Conservation (phyloP, 37 sponge, comb jelly and placozoan genomes). For the Ianthella basta region DNA sequence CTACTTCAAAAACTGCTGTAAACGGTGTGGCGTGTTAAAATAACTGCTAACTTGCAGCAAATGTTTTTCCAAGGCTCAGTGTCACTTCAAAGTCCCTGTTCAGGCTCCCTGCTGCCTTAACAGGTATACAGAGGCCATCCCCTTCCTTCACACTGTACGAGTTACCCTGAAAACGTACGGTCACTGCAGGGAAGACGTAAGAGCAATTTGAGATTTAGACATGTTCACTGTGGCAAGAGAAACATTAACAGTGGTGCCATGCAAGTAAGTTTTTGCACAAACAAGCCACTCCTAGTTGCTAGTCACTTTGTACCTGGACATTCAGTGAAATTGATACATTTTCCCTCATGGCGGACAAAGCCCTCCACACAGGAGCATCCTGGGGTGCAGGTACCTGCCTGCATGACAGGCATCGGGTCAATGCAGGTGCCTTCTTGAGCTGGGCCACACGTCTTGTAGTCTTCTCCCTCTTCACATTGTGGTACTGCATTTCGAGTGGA, state of each 20-base stretch:
- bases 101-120: not conserved
- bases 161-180: not conserved
- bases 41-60: not conserved
- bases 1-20: not conserved
- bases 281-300: too few relatives aligned
- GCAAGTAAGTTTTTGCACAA: too few relatives aligned
- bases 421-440: not conserved
- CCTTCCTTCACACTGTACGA: not conserved
- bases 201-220: too few relatives aligned
- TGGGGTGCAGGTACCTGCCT: not conserved
- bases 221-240: too few relatives aligned
- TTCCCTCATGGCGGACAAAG: not conserved
- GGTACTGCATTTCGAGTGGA: not conserved
- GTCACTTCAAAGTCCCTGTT: conserved; percentile 4
- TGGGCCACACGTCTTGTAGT: not conserved
- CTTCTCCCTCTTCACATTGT: not conserved
- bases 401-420: not conserved
- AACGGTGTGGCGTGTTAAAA: not conserved
- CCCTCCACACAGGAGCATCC: not conserved
- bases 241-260: too few relatives aligned
- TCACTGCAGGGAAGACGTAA: not conserved
- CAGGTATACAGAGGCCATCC: not conserved
- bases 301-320: not conserved
- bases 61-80: not conserved
- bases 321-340: not conserved